These are phyloP conservation scores for Poeciliopsis paucimaculata DNA, from an alignment of 2,797 vertebrate genomes.

Conservation along the genomic window DNA sequence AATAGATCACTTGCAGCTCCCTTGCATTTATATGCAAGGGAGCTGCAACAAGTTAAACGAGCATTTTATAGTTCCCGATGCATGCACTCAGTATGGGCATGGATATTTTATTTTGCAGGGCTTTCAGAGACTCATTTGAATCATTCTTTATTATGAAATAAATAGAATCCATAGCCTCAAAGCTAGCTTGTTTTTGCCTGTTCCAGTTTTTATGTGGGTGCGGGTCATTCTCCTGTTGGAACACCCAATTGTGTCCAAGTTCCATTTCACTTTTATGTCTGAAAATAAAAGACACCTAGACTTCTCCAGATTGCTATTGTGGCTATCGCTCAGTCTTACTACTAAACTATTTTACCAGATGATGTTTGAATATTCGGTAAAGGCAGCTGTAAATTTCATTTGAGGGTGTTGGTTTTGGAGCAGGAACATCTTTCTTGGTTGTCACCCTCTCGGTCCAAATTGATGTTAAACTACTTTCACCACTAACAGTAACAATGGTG, in stretches of 20 bases:
- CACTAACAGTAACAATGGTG: background rate
- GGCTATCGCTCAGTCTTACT: background rate
- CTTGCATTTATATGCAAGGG: constrained; percentile 67
- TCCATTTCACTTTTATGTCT: background rate
- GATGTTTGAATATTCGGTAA: background rate
- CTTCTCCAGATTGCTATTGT: background rate
- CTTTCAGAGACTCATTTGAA: background rate
- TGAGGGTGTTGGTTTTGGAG: background rate
- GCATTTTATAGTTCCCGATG: constrained; percentile 16
- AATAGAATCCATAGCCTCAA: background rate
- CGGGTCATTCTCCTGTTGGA: background rate
- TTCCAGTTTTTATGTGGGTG: background rate
- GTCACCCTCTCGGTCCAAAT: background rate
- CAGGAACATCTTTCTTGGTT: background rate
- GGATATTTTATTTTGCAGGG: background rate
- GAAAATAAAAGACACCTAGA: background rate
- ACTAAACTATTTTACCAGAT: background rate
- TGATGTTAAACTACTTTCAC: background rate
- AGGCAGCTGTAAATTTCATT: background rate
- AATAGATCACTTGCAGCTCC: no score
- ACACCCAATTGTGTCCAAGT: background rate
- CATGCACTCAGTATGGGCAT: background rate
- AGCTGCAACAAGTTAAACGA: constrained; percentile 72
- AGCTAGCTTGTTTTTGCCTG: background rate
- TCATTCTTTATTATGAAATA: background rate